Base-by-base conservation (phyloP, 2,113 vertebrate species). In the Pampusana beccarii region DNA sequence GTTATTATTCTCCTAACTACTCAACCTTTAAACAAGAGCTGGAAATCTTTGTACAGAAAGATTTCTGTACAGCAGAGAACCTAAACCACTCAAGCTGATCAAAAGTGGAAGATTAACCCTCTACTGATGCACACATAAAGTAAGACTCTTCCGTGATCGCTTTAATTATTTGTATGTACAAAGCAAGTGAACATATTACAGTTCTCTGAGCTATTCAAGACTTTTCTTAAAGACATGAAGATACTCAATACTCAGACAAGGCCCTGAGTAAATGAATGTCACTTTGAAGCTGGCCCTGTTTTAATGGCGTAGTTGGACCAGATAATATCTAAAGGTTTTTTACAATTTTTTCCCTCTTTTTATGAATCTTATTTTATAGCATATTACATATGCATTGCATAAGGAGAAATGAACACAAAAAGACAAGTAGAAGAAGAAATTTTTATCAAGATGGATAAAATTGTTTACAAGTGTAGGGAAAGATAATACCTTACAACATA, bases 81-180 rank as follows among this genome's bases (percentile, higher is more conserved):
- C 11, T 60, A 89, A 91, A 73, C 48, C n/a, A 84, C 69, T 78
- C 56, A 67, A 78, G 65, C 25, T 2, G 4, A 66, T 79, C 50
- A 78, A 40, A 91, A 70, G 44, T 58, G 17, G 36, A 81, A 89
- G 73, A 91, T 85, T 81, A 89, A 89, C 51, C 46, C 95, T 94
- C 84, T 74, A 79, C 74, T 93, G 73, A 96, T 66, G 11, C 13
- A 79, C 16, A 13, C 4, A 10, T 81, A 90, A 92, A 93, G 54
- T 64, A 87, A 94, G 34, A 71, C 36, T 78, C 42, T 78, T 88
- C 51, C 28, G 24, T 36, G 40, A 88, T 54, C 24, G 31, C 4
- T 93, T 86, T 54, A 86, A 81, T 79, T 67, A 86, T 93, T 92
- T 84, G 56, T 70, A 67, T n/a, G 23, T 74, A 79, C 56, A 93